phyloP scores from a whole-genome alignment of 2,888 invertebrate genomes.

The Orgyia antiqua region DNA sequence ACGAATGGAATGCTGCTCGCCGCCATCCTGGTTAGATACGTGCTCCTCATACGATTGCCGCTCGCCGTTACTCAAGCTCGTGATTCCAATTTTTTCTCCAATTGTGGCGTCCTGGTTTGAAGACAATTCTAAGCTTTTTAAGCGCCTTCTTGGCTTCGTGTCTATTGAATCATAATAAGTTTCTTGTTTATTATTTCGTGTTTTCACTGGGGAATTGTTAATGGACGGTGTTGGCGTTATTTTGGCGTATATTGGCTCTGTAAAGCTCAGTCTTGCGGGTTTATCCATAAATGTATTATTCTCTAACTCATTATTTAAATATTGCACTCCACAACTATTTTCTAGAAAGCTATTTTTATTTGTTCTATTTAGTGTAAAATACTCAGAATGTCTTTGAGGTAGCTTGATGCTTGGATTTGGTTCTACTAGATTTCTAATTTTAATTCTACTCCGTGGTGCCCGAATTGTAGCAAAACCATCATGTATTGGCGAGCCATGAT shows the following conservation, averaged over 20 bases:
- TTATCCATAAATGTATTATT: slow-evolving; percentile 37
- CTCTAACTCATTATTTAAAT: slow-evolving; percentile 42
- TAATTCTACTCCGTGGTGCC: slow-evolving; percentile 75
- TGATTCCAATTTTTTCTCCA: slow-evolving; percentile 53
- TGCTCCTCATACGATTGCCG: slow-evolving; percentile 57
- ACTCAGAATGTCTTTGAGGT: slow-evolving; percentile 73
- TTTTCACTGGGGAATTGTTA: slow-evolving; percentile 58
- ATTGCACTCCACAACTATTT: slow-evolving; percentile 59
- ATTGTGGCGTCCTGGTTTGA: slow-evolving; percentile 46
- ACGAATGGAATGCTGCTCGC: slow-evolving; percentile 67
- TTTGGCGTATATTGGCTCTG: slow-evolving; percentile 72
- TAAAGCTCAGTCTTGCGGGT: slow-evolving; percentile 58
- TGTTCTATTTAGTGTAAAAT: slow-evolving; percentile 69
- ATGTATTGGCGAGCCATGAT: slow-evolving; percentile 81
- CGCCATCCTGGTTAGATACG: slow-evolving; percentile 56
- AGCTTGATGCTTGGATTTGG: slow-evolving; percentile 58
- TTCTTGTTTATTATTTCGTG: slow-evolving; percentile 50
- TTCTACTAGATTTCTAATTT: slow-evolving; percentile 68
- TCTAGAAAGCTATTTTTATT: slow-evolving; percentile 63
- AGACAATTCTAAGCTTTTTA: slow-evolving; percentile 62
- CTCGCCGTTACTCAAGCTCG: slow-evolving; percentile 61
- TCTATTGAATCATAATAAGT: slow-evolving; percentile 71
- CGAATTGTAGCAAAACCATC: slow-evolving; percentile 94
- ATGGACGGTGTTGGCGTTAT: slow-evolving; percentile 59
- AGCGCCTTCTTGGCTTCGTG: slow-evolving; percentile 65